Base-by-base conservation (phyloP, 1,140 invertebrate species). In the Lamellibrachia luymesi region DNA sequence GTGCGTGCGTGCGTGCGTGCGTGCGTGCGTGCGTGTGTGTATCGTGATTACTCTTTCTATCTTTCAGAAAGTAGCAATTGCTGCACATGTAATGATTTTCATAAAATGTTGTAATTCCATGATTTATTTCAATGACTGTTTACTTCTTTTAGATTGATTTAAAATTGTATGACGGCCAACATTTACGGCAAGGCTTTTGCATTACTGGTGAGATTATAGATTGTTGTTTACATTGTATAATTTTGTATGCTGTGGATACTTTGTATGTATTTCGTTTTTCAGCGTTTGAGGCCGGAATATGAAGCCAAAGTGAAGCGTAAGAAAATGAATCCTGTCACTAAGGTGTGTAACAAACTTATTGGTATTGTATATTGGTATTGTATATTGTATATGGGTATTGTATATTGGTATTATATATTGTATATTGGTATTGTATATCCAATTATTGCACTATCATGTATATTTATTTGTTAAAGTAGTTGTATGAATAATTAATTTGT, bases 311-410 rank as follows among this genome's bases (percentile, higher is more conserved):
- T 50, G 25, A 93, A 92, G 49, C 51, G 50, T 17, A 50, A 80
- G 22, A 92, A 92, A 91, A 52, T 51, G 91, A 93, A 93, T 92
- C 93, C 93, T 1, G 93, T 93, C 2, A 93, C 93, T 7, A 27
- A 91, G 56, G 93, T 93, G 52, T 51, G 90, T 51, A 92, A 38
- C 90, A 27, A 38, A n/a, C 90, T 25, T 38, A 51, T 92, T 52
- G 2, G 2, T 25, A 13, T 92, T 52, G 7, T n/a, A n/a, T n/a
- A n/a, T 38, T 38, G 38, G 38, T 38, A 38, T 38, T 38, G 38
- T 1, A 38, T 38, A 38, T 38, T 38, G 38, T 91, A 22, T 22
- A n/a, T 22, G 0, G 22, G 13, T 17, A n/a, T 22, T 91, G n/a
- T 91, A 22, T 22, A n/a, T 22, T 50, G 22, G 13, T 17, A n/a